phyloP scores from a whole-genome alignment of 2,797 vertebrate species.

The Emydoidea blandingii region DNA sequence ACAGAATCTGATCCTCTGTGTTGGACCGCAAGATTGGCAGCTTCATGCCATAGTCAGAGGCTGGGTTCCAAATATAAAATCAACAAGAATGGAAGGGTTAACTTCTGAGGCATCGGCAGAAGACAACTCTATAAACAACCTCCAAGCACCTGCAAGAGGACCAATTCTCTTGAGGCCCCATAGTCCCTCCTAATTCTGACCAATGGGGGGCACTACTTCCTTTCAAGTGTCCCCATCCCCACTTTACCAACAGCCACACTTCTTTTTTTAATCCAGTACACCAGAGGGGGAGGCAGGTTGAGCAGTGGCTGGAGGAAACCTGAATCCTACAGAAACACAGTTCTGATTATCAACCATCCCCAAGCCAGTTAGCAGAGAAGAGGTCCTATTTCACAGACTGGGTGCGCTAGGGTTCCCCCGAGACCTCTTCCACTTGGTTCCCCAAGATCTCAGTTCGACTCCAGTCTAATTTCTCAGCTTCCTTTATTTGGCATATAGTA shows the following conservation, averaged over 20 bases:
- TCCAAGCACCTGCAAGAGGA: background rate
- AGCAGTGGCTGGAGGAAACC: background rate
- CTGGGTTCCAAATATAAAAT: constrained; percentile 75
- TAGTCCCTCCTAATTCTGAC: background rate
- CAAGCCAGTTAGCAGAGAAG: background rate
- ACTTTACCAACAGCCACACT: background rate
- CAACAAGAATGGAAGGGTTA: constrained; percentile 19
- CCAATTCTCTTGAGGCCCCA: background rate
- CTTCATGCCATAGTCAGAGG: constrained; percentile 98
- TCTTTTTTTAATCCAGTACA: background rate
- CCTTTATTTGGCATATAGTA: background rate
- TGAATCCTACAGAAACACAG: background rate
- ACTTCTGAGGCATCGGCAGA: background rate
- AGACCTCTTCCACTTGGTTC: background rate
- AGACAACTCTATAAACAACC: background rate
- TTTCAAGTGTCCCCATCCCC: background rate
- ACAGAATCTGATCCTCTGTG: constrained; percentile 95
- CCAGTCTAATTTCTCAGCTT: background rate
- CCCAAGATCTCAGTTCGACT: background rate
- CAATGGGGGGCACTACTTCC: background rate
- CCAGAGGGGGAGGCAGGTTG: background rate
- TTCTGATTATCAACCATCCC: background rate
- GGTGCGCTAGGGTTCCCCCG: background rate
- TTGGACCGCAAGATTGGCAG: constrained; percentile 95
- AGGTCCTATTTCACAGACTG: background rate